Evolutionary conservation across 2,113 vertebrate species (phyloP).

Genomic region (Hymenochirus boettgeri): DNA sequence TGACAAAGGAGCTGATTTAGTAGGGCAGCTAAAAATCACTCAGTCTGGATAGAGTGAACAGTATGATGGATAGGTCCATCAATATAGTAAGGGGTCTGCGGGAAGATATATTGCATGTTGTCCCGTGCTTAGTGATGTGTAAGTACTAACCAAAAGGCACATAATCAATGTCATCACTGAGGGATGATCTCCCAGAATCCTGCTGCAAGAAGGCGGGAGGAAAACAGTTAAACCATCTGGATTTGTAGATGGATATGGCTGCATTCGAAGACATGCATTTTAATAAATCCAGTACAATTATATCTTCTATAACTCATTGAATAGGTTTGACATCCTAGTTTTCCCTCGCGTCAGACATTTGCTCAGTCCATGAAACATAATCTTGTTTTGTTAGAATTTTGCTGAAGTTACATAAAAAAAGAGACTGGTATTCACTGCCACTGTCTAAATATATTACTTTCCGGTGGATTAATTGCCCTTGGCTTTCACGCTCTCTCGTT

Average conservation of each 20-base stretch:
- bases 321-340: neutral
- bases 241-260: neutral
- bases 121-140: neutral
- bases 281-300: neutral
- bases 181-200: no score
- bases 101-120: neutral
- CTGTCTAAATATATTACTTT: constrained; percentile 39
- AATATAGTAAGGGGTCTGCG: neutral
- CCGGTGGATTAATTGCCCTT: constrained; percentile 27
- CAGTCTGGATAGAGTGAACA: neutral
- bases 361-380: constrained; percentile 27
- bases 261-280: neutral
- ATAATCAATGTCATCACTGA: no score
- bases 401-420: constrained; percentile 39
- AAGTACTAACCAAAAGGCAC: no score
- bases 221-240: neutral
- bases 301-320: constrained; percentile 13
- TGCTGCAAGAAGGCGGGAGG: no score
- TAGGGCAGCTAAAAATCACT: neutral
- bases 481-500: constrained; percentile 1
- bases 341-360: constrained; percentile 17
- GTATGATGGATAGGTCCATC: neutral
- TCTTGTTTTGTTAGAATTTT: constrained; percentile 42
- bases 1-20: neutral
- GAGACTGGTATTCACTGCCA: constrained; percentile 12